These are phyloP conservation scores for Haliaeetus leucogaster DNA, from an alignment of 2,113 vertebrate genomes.

Conservation along the genomic window DNA sequence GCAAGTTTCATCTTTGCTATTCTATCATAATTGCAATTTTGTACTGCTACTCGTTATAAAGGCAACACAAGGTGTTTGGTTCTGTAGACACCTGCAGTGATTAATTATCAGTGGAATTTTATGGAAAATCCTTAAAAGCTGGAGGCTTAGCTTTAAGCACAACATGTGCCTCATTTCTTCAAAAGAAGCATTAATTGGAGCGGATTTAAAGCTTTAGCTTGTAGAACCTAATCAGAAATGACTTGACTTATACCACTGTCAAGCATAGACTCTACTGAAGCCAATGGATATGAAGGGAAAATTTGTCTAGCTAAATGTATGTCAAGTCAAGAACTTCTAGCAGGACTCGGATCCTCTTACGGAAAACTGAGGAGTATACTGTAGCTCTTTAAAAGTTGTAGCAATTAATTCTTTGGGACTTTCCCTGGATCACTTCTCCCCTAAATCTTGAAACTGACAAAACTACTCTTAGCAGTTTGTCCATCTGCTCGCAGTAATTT, in stretches of 20 bases:
- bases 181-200: conserved; percentile 2
- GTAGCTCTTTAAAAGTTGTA: not conserved
- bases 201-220: not conserved
- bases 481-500: not conserved
- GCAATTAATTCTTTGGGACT: not conserved
- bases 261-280: not conserved
- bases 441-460: not conserved
- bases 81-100: not conserved
- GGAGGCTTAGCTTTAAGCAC: not conserved
- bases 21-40: not conserved
- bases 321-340: not conserved
- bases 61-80: not conserved
- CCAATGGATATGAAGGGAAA: not conserved
- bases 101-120: not conserved
- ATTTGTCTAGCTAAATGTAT: not conserved
- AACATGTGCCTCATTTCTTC: not conserved
- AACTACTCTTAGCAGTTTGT: not conserved
- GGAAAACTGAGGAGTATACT: not conserved
- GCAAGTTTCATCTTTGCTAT: not conserved
- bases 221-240: not conserved
- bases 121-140: not conserved
- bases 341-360: not conserved
- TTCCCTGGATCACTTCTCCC: not conserved
- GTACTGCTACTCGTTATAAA: not conserved
- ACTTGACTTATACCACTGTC: not conserved